phyloP scores from a whole-genome alignment of 2,113 vertebrate genomes.

The Rhabdomys dilectus region DNA sequence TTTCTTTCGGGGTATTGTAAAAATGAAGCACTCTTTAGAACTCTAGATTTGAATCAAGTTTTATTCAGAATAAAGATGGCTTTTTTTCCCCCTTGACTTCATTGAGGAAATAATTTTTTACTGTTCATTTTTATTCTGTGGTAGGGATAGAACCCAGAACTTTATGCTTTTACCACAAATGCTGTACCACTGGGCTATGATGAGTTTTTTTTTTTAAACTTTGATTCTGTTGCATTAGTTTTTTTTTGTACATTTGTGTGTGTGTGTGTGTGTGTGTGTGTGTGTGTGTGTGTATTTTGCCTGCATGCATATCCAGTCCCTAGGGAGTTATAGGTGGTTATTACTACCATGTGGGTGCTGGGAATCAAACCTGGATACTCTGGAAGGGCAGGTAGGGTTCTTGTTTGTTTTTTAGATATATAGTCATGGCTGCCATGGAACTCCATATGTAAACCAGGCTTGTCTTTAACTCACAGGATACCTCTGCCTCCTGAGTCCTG shows the following conservation, averaged over 20 bases:
- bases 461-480: not conserved
- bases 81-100: constrained; percentile 40
- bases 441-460: not conserved
- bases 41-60: constrained; percentile 29
- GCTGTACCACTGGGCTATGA: not conserved
- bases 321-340: not conserved
- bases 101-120: not conserved
- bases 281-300: not conserved
- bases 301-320: not conserved
- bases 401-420: not conserved
- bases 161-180: too few relatives aligned
- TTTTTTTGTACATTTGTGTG: not conserved
- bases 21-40: constrained; percentile 36
- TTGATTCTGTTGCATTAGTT: not conserved
- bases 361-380: not conserved
- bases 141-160: not conserved
- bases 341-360: not conserved
- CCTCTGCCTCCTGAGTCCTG: not conserved
- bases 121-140: not conserved
- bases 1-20: constrained; percentile 26
- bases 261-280: too few relatives aligned
- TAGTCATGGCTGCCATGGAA: not conserved
- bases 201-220: not conserved
- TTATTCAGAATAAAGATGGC: constrained; percentile 36
- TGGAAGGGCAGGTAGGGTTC: not conserved